Base-by-base conservation (phyloP, 2,797 vertebrate genomes). In the Emydoidea blandingii region DNA sequence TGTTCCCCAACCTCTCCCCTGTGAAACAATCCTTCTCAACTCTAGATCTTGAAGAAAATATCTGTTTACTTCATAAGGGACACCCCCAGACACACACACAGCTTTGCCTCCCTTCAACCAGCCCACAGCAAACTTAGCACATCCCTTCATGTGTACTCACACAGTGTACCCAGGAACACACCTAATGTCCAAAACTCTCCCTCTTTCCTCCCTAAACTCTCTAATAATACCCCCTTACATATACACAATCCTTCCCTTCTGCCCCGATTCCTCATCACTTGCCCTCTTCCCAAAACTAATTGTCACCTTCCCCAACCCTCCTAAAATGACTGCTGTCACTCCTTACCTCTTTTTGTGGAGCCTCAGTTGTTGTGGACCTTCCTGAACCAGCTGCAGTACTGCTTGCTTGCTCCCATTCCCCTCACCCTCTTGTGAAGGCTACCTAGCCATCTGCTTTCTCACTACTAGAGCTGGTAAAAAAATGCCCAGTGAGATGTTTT, bases 171-270 rank as follows among this genome's bases (percentile, higher is more conserved):
- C n/a, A 79, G 47, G 72, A 89, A 79, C 49, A 74, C 49, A 15
- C 31, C 21, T 16, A 6, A n/a, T 15, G 3, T 47, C 44, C 52
- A 81, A 41, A 41, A 12, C 34, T 15, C 15, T 68, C 79, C 37
- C 3, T 53, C 52, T 65, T 80, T 68, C 21, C 74, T 86, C 19
- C 79, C 53, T 19, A 16, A 19, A 37, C 72, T 76, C 19, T 2
- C 44, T 76, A 5, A 19, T 27, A n/a, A 8, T 29, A 50, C 11
- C 23, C 11, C 5, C 29, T 21, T 52, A 7, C 10, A 54, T 56
- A 62, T 0, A 0, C 37, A 27, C 6, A 19, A 4, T 27, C 27
- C 6, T 53, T 56, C 37, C 27, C 83, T 34, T 4, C 8, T 23
- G 4, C 78, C 37, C 19, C 29, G 49, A 59, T 27, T 72, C 49